These are phyloP conservation scores for Leuciscus waleckii DNA, from an alignment of 2,797 vertebrate species.

Conservation along the genomic window DNA sequence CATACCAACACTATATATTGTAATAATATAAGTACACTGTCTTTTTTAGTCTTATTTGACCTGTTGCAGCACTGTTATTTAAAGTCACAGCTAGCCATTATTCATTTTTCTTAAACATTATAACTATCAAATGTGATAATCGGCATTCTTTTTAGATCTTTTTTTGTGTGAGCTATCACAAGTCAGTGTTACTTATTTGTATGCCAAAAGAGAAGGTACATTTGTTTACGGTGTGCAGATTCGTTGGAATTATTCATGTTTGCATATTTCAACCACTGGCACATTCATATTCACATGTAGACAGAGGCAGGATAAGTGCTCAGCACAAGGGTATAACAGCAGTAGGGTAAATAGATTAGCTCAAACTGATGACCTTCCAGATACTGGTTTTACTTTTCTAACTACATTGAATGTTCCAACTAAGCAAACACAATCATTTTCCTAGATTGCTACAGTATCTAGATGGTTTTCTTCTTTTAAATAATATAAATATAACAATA, in stretches of 20 bases:
- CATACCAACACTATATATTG: background rate
- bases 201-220: slow-evolving; percentile 17
- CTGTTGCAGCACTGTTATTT: background rate
- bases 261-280: slow-evolving; percentile 35
- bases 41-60: background rate
- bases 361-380: slow-evolving; percentile 20
- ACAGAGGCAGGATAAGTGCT: slow-evolving; percentile 4
- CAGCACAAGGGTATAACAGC: slow-evolving; percentile 4
- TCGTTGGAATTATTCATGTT: slow-evolving; percentile 32
- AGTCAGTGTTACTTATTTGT: slow-evolving; percentile 33
- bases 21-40: background rate
- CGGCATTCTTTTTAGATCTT: background rate
- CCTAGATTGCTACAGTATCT: background rate
- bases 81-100: background rate
- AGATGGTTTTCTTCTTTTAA: background rate
- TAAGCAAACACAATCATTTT: background rate
- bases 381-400: background rate
- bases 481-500: background rate
- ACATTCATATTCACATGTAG: slow-evolving; percentile 27
- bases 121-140: background rate
- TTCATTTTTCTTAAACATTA: background rate
- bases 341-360: slow-evolving; percentile 31
- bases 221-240: slow-evolving; percentile 27
- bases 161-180: background rate
- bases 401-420: background rate